Evolutionary conservation across 2,888 invertebrate genomes (phyloP).

Genomic region (Erebia epiphron): DNA sequence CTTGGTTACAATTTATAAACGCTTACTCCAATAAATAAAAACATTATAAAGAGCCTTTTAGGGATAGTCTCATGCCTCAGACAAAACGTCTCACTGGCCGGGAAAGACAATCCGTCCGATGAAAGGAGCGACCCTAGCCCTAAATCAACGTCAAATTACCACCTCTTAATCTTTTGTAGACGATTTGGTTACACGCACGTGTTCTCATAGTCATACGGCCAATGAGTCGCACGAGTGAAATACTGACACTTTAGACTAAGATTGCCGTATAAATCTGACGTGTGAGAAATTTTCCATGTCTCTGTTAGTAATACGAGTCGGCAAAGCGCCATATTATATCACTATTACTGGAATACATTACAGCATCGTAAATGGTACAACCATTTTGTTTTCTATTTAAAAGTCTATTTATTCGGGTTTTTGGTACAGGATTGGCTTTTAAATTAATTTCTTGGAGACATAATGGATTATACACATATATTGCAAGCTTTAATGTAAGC

Average conservation of each 20-base stretch:
- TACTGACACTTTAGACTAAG: constrained; percentile 57
- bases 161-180: constrained; percentile 79
- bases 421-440: constrained; percentile 14
- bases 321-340: constrained; percentile 65
- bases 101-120: constrained; percentile 73
- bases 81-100: constrained; percentile 59
- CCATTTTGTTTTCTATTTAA: constrained; percentile 28
- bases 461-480: neutral
- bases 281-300: constrained; percentile 78
- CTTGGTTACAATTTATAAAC: constrained; percentile 53
- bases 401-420: constrained; percentile 21
- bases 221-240: constrained; percentile 60
- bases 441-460: neutral
- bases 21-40: constrained; percentile 62
- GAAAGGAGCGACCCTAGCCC: constrained; percentile 66
- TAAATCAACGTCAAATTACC: constrained; percentile 83
- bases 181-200: constrained; percentile 78
- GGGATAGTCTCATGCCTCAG: constrained; percentile 50
- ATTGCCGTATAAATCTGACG: constrained; percentile 73
- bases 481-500: neutral
- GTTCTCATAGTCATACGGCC: constrained; percentile 53
- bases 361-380: constrained; percentile 63
- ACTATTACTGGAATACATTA: constrained; percentile 61
- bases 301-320: constrained; percentile 71
- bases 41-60: constrained; percentile 55